Percentiles rank a stretch among this genome's conserved stretches.
Conservation (phyloP, 1,140 invertebrate genomes). For the Trichonephila clavata region DNA sequence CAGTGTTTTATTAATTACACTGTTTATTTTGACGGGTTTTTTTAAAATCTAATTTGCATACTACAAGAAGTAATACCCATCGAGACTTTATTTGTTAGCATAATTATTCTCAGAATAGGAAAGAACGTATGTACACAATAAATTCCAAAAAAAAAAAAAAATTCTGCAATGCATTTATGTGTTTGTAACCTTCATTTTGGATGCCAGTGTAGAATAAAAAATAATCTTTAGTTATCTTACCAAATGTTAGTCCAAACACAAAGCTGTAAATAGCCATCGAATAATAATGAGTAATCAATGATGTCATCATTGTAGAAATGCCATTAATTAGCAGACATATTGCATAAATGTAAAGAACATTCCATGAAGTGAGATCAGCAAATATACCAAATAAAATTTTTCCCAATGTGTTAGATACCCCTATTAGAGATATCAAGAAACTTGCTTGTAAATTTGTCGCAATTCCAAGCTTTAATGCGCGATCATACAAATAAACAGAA, state of each 20-base stretch:
- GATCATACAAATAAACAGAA: conserved; percentile 89
- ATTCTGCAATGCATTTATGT: no score
- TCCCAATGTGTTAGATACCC: conserved; percentile 93
- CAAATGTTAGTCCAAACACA: conserved; percentile 8
- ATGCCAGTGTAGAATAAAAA: no score
- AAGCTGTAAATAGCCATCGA: not conserved
- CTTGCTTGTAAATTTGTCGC: conserved; percentile 82
- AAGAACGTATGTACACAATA: no score
- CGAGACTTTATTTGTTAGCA: no score
- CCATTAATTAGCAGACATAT: not conserved
- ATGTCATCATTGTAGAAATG: not conserved
- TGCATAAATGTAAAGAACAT: not conserved
- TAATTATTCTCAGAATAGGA: no score
- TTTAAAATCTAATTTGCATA: no score
- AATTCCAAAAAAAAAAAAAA: no score
- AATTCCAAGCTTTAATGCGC: conserved; percentile 55
- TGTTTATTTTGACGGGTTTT: no score
- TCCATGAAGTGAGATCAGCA: conserved; percentile 77
- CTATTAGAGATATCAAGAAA: conserved; percentile 92
- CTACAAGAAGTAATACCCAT: no score
- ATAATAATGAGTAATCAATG: not conserved
- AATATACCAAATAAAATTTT: conserved; percentile 80
- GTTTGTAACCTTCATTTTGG: no score
- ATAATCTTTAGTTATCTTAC: not conserved
- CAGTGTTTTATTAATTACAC: no score